These are phyloP conservation scores for Thamnaconus septentrionalis DNA, from an alignment of 2,113 vertebrate species.

Conservation along the genomic window DNA sequence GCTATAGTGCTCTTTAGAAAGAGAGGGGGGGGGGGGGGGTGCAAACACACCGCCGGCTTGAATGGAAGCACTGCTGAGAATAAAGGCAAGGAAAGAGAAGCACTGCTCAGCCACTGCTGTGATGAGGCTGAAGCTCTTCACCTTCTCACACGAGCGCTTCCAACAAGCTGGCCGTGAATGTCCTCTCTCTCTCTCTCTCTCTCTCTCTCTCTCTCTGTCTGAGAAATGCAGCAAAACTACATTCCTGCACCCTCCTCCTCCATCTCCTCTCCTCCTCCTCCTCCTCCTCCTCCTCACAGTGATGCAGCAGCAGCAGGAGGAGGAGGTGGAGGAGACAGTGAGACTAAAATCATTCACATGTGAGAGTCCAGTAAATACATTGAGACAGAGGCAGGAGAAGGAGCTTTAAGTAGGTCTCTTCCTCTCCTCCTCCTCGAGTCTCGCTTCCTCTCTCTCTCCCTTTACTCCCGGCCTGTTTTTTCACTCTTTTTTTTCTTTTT, in stretches of 20 bases:
- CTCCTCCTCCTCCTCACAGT: too few species aligned
- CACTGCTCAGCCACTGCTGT: neutral
- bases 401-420: constrained; percentile 36
- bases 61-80: constrained; percentile 1
- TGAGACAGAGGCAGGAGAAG: constrained; percentile 17
- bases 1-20: too few species aligned
- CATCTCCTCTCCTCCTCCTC: too few species aligned
- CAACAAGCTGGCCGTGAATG: constrained; percentile 18
- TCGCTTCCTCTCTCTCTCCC: constrained; percentile 25
- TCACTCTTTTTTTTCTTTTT: neutral
- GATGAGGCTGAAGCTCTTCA: constrained; percentile 26
- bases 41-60: constrained; percentile 6
- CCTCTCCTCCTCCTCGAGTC: constrained; percentile 24
- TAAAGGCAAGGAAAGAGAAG: neutral
- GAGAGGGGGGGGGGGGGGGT: neutral
- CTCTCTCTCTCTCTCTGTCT: neutral
- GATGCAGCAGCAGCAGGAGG: neutral
- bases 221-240: constrained; percentile 41
- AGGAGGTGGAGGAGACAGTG: constrained; percentile 36
- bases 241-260: neutral
- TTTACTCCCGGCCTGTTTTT: constrained; percentile 2
- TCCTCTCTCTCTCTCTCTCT: too few species aligned
- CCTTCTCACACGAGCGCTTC: constrained; percentile 20
- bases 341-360: constrained; percentile 49
- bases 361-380: constrained; percentile 59